Percentiles rank a stretch among this genome's conserved stretches.
phyloP scores from a whole-genome alignment of 2,888 invertebrate species.

The Epirrhoe tristata region DNA sequence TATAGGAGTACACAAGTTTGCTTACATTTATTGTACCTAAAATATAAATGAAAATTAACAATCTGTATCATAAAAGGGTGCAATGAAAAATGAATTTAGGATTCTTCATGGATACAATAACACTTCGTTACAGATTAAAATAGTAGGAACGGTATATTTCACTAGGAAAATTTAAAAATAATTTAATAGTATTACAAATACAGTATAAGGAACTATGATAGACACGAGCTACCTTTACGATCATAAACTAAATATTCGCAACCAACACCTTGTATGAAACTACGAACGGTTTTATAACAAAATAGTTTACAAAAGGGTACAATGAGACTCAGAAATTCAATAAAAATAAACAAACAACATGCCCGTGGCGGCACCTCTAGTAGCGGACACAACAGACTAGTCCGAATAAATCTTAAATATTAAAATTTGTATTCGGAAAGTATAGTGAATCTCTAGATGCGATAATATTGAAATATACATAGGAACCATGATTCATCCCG shows the following conservation, averaged over 20 bases:
- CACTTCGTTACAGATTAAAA: conserved; percentile 78
- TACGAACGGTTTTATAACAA: conserved; percentile 70
- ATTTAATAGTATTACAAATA: conserved; percentile 79
- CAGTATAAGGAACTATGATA: conserved; percentile 86
- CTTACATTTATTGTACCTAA: conserved; percentile 49
- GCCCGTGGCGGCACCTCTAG: conserved; percentile 80
- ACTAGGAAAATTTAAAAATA: conserved; percentile 84
- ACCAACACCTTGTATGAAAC: conserved; percentile 71
- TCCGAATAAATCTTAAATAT: conserved; percentile 85
- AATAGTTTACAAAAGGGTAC: conserved; percentile 64
- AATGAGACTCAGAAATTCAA: conserved; percentile 54
- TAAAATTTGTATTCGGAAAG: conserved; percentile 86
- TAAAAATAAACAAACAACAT: conserved; percentile 79
- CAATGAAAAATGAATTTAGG: conserved; percentile 56
- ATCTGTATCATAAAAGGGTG: conserved; percentile 53
- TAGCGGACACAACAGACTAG: conserved; percentile 83
- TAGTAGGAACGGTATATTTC: conserved; percentile 85
- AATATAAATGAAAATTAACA: conserved; percentile 53
- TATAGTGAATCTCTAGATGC: conserved; percentile 86
- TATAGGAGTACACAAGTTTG: neutral
- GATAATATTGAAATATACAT: conserved; percentile 86
- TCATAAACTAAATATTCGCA: conserved; percentile 77
- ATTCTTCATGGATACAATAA: conserved; percentile 64
- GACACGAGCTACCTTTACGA: conserved; percentile 81
- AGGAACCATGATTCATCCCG: conserved; percentile 86